Evolutionary conservation across 1,140 invertebrate genomes (phyloP).

Genomic region (Drosophila nannoptera): DNA sequence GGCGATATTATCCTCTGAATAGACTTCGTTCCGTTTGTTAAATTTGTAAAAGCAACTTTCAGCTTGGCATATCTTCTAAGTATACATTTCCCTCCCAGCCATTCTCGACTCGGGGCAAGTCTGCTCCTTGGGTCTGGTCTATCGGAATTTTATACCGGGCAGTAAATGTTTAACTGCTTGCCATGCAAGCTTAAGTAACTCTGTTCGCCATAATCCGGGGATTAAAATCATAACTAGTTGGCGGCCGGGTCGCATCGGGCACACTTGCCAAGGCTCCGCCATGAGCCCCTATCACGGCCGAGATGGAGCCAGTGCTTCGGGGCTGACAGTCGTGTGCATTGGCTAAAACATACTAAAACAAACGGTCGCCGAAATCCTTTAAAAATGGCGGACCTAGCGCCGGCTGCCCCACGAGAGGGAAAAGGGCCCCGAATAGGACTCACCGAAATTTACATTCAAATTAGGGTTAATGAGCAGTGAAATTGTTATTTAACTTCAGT

Average conservation of each 20-base stretch:
- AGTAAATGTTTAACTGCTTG: background rate
- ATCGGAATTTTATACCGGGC: background rate
- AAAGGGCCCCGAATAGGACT: constrained; percentile 43
- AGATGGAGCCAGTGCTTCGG: background rate
- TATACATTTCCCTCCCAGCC: no score
- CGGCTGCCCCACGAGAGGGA: constrained; percentile 15
- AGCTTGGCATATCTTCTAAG: no score
- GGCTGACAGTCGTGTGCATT: constrained; percentile 17
- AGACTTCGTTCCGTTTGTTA: no score
- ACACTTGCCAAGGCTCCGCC: background rate
- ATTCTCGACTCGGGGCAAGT: no score
- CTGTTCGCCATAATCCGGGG: constrained; percentile 2
- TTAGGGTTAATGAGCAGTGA: constrained; percentile 78
- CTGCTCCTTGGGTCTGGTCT: no score
- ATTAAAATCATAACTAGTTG: background rate
- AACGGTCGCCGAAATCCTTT: constrained; percentile 53
- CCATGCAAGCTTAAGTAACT: background rate
- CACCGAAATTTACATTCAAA: constrained; percentile 75
- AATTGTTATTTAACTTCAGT: constrained; percentile 77
- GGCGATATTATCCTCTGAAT: background rate
- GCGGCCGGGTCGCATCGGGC: background rate
- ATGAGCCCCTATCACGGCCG: background rate
- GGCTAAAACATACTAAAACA: constrained; percentile 33
- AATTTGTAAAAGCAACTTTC: no score
- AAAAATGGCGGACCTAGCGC: constrained; percentile 35